Base-by-base conservation (phyloP, 2,797 vertebrate species). In the Spheniscus humboldti region DNA sequence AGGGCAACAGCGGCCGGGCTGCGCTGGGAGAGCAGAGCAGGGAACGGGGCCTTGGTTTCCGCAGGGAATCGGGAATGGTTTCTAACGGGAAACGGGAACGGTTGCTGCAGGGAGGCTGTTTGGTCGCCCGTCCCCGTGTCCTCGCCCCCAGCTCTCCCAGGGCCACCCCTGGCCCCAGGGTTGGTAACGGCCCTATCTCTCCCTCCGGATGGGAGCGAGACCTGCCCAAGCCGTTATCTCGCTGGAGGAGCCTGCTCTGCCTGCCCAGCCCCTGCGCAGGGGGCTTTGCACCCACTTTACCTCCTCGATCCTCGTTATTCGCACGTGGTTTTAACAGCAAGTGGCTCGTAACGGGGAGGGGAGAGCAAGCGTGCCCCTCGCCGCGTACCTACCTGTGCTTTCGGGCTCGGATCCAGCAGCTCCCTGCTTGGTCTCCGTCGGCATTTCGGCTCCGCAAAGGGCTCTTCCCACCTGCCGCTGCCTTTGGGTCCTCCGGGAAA, bases 321-420 rank as follows among this genome's bases (percentile, higher is more conserved):
- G 1, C 63, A 2, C 6, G 3, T 0, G 12, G 31, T 35, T 15
- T 43, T 9, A 9, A 37, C 25, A 37, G 64, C 56, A 6, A n/a
- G 11, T 2, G 1, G 48, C 63, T 7, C 0, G 2, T 10, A 18
- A 5, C 2, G 0, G 25, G 25, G 43, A 43, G 39, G 22, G 41
- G 22, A 59, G 39, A 56, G 30, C 52, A 5, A 18, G 57, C 13
- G 17, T 9, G 12, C n/a, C 31, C 52, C 64, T 43, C 2, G 0
- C 35, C 57, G 6, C 0, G 0, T 5, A 27, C 57, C 33, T 25
- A 8, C 14, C 47, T 0, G 1, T 3, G 43, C 59, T 52, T 52
- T 18, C 41, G 9, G 56, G 35, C 28, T 33, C 10, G 0, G 8
- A 3, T 3, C 41, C 81, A 23, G 47, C 66, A 33, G 35, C 76